Evolutionary conservation across 2,113 vertebrate genomes (phyloP), one percentile per base, ranked within the genome.

Genomic region (Calypte anna): DNA sequence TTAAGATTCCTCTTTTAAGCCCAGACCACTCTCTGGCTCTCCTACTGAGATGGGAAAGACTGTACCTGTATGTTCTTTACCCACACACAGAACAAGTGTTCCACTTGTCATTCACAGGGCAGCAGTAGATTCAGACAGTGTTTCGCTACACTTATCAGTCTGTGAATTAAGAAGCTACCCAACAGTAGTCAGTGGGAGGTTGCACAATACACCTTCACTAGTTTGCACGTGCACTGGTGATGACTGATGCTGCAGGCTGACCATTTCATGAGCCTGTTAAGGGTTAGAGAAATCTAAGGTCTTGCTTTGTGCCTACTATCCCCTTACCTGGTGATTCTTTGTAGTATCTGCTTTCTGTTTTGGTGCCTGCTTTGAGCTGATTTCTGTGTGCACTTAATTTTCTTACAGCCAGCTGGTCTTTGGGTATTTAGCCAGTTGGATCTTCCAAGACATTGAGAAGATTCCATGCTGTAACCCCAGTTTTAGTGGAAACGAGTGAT

Each of bases 401-500:
- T 81, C 43, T 57, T 83, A 20, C 19, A 72, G 23, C 6, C 10
- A 69, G 18, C 3, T 31, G n/a, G 5, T 53, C 57, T 63, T 54
- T 20, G 8, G 0, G 9, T 67, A 79, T 84, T 78, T 43, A 36
- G 33, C 15, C 6, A 54, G 18, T 68, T 86, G 57, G 5, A 22
- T 72, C 33, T 40, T 93, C 18, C 18, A 72, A 51, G 68, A n/a
- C 61, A 62, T 87, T 92, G 88, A 44, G 80, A 68, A n/a, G 16
- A 14, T 84, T 83, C 80, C 4, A 13, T 55, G 30, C 61, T 68
- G 19, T 83, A 78, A 62, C 20, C 13, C 18, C 88, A 21, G 10
- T 80, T 88, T 88, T 81, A 74, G 44, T 57, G 28, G 55, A 93
- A 88, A 55, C 17, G 24, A 51, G 27, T 81, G 44, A 40, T 48